Base-by-base conservation (phyloP, 1,140 invertebrate species). In the Aricia agestis region DNA sequence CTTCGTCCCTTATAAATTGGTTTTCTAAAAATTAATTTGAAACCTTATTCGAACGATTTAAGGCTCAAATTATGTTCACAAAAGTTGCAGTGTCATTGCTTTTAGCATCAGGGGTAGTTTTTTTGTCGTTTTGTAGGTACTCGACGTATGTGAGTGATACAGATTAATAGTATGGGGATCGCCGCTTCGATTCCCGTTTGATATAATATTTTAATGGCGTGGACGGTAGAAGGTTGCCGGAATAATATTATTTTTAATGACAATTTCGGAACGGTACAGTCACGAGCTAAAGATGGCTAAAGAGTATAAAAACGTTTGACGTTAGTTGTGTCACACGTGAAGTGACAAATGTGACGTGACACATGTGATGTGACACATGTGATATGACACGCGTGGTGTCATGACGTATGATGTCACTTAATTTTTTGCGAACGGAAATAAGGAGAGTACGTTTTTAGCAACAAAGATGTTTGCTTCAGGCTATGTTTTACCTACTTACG, bases 41-140 rank as follows among this genome's bases (percentile, higher is more conserved):
- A 31, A 5, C 42, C 18, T 72, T 72, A 69, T 69, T 18, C 18
- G 1, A 45, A 25, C 0, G 25, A 9, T 0, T 11, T 11, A 66
- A 18, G 59, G 61, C 18, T 10, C 17, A 41, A 63, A 63, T 19
- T 18, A 25, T 1, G 3, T 25, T 19, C 9, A 7, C 59, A 63
- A 80, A 79, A 77, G 76, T 80, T 68, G 82, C 81, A 78, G 74
- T 80, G 81, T 84, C 83, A 84, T 83, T 75, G 74, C 71, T 76
- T 72, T 65, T 71, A 66, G 73, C 59, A 69, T 80, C 74, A 70
- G 74, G 74, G 71, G 74, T 72, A 70, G 58, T 63, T 61, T 74
- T 74, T 74, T 74, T 74, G 67, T 70, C 58, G 61, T 67, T 66
- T 10, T 11, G 66, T 66, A 61, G 65, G 68, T 63, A 25, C 59